These are phyloP conservation scores for Paratilapia polleni DNA, from an alignment of 2,113 vertebrate species.

Conservation along the genomic window DNA sequence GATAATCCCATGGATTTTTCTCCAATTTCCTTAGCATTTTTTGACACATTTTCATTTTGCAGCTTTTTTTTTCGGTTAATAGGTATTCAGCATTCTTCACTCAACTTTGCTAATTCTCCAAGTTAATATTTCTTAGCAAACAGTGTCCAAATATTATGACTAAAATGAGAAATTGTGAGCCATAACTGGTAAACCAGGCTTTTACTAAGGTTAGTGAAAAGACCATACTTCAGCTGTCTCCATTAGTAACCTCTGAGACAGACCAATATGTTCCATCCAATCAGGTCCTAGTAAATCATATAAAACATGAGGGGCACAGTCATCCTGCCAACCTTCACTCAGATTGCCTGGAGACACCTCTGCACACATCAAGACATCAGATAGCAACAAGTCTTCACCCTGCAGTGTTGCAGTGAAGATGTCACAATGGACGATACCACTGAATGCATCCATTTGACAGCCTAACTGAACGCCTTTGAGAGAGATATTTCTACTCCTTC, in stretches of 20 bases:
- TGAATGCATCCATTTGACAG: not conserved
- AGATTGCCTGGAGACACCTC: not conserved
- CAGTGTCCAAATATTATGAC: constrained; percentile 5
- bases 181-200: not conserved
- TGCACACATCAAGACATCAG: not conserved
- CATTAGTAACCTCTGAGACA: not conserved
- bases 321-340: not conserved
- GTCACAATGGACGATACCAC: not conserved
- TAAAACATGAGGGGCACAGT: not conserved
- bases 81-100: not conserved
- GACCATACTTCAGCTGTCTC: not conserved
- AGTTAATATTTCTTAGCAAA: not conserved
- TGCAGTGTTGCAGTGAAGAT: not conserved
- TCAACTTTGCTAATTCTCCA: not conserved
- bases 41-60: not conserved
- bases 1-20: not conserved
- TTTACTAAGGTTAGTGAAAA: not conserved
- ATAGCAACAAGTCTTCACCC: not conserved
- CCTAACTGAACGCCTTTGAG: not conserved
- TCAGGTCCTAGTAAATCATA: not conserved
- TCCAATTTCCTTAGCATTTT: not conserved
- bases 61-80: not conserved
- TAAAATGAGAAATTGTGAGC: not conserved
- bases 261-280: not conserved
- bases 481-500: not conserved